These are phyloP conservation scores for Morinoia aosen DNA, from an alignment of 2,888 invertebrate species.

Conservation along the genomic window DNA sequence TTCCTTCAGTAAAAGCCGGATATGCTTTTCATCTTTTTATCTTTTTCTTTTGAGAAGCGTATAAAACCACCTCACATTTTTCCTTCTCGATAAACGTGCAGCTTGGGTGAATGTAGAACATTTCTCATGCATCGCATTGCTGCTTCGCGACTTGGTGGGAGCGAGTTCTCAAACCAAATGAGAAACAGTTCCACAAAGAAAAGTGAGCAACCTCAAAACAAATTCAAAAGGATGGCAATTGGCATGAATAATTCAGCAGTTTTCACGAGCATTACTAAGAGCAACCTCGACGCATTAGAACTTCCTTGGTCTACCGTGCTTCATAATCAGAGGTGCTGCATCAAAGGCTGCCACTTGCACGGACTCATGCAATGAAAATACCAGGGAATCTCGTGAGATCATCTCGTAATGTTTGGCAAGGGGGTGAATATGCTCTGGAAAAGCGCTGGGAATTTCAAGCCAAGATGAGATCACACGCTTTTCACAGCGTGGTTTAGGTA, in stretches of 20 bases:
- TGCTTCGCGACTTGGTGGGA: neutral
- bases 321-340: neutral
- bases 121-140: neutral
- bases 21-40: neutral
- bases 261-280: neutral
- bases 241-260: neutral
- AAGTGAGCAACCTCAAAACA: neutral
- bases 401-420: neutral
- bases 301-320: neutral
- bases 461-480: neutral
- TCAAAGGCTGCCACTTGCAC: neutral
- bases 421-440: neutral
- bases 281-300: neutral
- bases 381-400: neutral
- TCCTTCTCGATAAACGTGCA: neutral
- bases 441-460: neutral
- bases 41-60: neutral
- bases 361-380: neutral
- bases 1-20: too few species aligned
- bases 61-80: neutral
- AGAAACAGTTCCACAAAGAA: neutral
- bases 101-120: neutral
- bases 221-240: neutral
- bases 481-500: neutral
- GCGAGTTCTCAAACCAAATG: neutral